Conservation (phyloP, 2,888 invertebrate genomes). For the Temnothorax rugatulus region DNA sequence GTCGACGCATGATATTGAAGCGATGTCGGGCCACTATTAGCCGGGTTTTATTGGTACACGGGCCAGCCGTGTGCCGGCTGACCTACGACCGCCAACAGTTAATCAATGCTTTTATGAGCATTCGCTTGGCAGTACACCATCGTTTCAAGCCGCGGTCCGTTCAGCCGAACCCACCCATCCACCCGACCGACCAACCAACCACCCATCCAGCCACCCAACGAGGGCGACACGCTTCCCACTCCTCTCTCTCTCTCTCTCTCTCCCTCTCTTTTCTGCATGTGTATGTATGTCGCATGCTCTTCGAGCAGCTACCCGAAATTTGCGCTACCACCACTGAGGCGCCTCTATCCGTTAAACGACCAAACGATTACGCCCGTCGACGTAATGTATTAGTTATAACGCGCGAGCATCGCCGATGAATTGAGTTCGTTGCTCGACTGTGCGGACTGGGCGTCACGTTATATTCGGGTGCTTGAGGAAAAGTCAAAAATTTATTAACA, state of each 20-base stretch:
- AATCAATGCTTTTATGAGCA: conserved; percentile 85
- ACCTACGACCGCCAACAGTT: conserved; percentile 84
- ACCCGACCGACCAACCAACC: conserved; percentile 50
- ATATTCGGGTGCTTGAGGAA: conserved; percentile 21
- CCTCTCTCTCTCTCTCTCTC: conserved; percentile 32
- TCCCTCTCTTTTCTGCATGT: conserved; percentile 19
- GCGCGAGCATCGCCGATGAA: conserved; percentile 44
- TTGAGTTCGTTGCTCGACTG: conserved; percentile 31
- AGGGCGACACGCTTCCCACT: conserved; percentile 55
- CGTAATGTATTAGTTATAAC: conserved; percentile 72
- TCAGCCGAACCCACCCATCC: conserved; percentile 56
- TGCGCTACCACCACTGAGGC: conserved; percentile 12
- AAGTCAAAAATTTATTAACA: conserved; percentile 28
- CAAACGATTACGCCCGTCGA: conserved; percentile 73
- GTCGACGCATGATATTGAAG: conserved; percentile 74
- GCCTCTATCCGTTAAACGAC: conserved; percentile 74
- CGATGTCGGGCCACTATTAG: conserved; percentile 77
- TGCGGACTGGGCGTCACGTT: conserved; percentile 5
- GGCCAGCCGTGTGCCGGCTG: conserved; percentile 72
- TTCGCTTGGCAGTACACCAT: conserved; percentile 74
- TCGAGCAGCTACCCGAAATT: conserved; percentile 43
- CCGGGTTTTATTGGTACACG: conserved; percentile 80
- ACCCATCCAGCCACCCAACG: conserved; percentile 55
- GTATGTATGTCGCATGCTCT: conserved; percentile 10
- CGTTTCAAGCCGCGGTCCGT: conserved; percentile 60